These are phyloP conservation scores for Phyto melanocephala DNA, from an alignment of 2,888 invertebrate genomes.

Conservation along the genomic window DNA sequence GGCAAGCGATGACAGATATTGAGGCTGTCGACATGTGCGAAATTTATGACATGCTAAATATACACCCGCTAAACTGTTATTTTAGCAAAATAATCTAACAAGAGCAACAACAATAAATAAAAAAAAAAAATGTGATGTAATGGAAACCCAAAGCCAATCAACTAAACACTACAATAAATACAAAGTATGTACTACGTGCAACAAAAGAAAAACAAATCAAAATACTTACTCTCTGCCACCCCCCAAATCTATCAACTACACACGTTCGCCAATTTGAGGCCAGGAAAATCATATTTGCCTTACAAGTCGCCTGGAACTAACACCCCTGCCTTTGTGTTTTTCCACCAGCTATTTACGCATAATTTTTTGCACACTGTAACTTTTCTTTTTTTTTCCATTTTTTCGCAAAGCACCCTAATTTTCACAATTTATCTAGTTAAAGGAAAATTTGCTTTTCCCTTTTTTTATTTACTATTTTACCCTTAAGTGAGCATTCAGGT, in stretches of 20 bases:
- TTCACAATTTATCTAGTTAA: conserved; percentile 26
- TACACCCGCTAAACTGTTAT: conserved; percentile 48
- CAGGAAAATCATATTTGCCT: conserved; percentile 38
- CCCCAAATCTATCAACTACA: background rate
- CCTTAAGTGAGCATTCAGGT: conserved; percentile 68
- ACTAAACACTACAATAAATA: conserved; percentile 71
- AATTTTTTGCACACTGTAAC: conserved; percentile 29
- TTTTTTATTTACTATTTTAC: conserved; percentile 11
- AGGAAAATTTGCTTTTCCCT: conserved; percentile 50
- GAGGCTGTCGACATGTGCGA: conserved; percentile 70
- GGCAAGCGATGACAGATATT: conserved; percentile 68
- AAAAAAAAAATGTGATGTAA: conserved; percentile 28
- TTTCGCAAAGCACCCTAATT: conserved; percentile 56
- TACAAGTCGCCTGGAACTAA: conserved; percentile 13
- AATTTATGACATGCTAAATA: conserved; percentile 75
- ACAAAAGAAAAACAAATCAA: conserved; percentile 62
- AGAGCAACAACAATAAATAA: conserved; percentile 9
- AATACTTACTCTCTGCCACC: conserved; percentile 36
- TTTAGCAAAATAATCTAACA: conserved; percentile 26
- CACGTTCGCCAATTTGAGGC: background rate
- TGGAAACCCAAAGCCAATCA: conserved; percentile 71
- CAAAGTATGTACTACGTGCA: conserved; percentile 45
- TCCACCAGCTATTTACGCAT: background rate
- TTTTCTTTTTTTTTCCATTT: background rate
- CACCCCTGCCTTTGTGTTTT: conserved; percentile 21